Base-by-base conservation (phyloP, 2,113 vertebrate genomes). In the Gobiocypris rarus region DNA sequence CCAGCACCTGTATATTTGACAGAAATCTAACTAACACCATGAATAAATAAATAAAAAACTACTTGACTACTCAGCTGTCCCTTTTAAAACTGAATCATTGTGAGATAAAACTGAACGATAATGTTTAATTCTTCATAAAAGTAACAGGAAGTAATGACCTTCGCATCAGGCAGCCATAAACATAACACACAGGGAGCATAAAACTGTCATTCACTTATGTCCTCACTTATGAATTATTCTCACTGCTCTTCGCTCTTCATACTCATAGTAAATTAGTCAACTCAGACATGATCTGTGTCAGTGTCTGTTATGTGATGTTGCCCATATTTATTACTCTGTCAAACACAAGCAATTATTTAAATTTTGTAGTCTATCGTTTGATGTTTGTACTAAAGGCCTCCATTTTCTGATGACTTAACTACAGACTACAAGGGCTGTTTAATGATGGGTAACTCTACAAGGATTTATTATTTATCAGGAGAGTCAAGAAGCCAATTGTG, bases 381-480 rank as follows among this genome's bases (percentile, higher is more conserved):
- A 34, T 75, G 22, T 22, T 34, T 17, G 74, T 56, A 34, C 50
- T 28, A 75, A 75, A 38, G 28, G 74, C 28, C 14, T 54, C 17
- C 5, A 75, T 54, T 56, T 31, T 34, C 17, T 58, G 34, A 41
- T 71, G 54, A 41, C 52, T 38, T 52, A 58, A 34, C 31, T 77
- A 15, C 38, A 71, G 24, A 71, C 69, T 24, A 24, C 69, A 71
- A 14, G 38, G 67, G 11, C 69, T 45, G 38, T 71, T 45, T 45
- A 45, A 70, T 71, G 34, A 70, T 70, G 69, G n/a, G 22, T 61
- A 61, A 61, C 58, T 61, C 58, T 11, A 26, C 24, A 24, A 10
- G 58, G 58, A 61, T 61, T 61, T 61, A 61, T 26, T 61, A 61
- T 61, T 61, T 61, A 61, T 61, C n/a, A 5, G 58, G 58, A n/a